These are phyloP conservation scores for Sarcophaga subvicina DNA, from an alignment of 2,888 invertebrate genomes.

Conservation along the genomic window DNA sequence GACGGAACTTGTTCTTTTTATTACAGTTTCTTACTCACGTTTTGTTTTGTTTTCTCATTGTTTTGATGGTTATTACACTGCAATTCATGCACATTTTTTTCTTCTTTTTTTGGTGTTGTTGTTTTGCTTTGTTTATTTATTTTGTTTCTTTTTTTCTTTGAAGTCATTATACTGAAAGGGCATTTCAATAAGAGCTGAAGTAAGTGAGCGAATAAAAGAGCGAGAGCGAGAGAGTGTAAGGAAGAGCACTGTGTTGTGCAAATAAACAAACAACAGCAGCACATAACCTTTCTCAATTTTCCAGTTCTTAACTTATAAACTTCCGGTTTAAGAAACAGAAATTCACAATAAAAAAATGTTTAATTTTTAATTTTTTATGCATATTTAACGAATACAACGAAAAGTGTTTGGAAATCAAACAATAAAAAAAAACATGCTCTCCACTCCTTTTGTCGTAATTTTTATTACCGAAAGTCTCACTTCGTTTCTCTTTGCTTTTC, in stretches of 20 bases:
- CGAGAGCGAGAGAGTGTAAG: not conserved
- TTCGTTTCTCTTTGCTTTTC: not conserved
- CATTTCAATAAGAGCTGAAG: not conserved
- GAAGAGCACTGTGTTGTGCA: slow-evolving; percentile 1
- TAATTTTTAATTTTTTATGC: too few relatives aligned
- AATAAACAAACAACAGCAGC: slow-evolving; percentile 11
- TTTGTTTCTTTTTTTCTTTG: slow-evolving; percentile 9
- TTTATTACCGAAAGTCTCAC: too few relatives aligned
- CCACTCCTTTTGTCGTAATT: too few relatives aligned
- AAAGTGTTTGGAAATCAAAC: too few relatives aligned
- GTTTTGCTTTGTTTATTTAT: not conserved
- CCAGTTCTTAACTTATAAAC: slow-evolving; percentile 65
- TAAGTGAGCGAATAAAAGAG: not conserved
- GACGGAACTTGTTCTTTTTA: too few relatives aligned
- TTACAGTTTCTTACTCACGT: too few relatives aligned
- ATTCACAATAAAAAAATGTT: not conserved
- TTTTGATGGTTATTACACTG: too few relatives aligned
- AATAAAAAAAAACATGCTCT: not conserved
- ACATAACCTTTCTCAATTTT: slow-evolving; percentile 70
- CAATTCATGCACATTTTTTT: too few relatives aligned
- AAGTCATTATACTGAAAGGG: slow-evolving; percentile 16
- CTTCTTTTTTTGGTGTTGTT: not conserved
- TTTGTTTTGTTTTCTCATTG: too few relatives aligned
- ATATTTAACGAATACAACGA: too few relatives aligned
- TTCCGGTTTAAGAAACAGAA: slow-evolving; percentile 64